Percentiles rank a stretch among this genome's conserved stretches.
Conservation (phyloP, 1,140 invertebrate species). For the Onthophagus taurus region DNA sequence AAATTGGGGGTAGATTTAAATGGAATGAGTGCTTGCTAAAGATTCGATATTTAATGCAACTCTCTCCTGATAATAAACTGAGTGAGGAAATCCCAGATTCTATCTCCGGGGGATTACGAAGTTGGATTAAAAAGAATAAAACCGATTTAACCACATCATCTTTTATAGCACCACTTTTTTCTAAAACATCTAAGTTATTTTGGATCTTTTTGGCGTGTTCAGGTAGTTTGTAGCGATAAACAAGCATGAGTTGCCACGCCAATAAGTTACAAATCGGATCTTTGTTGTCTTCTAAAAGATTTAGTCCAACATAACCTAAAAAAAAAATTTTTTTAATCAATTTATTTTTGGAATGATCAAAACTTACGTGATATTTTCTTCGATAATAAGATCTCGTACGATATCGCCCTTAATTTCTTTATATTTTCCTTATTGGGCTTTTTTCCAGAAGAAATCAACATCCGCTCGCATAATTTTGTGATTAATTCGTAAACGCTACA, state of each 20-base stretch:
- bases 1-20: no score
- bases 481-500: slow-evolving; percentile 27
- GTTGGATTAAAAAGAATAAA: background rate
- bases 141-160: slow-evolving; percentile 6
- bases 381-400: slow-evolving; percentile 24
- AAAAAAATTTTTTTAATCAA: slow-evolving; percentile 3
- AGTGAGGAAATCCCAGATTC: no score
- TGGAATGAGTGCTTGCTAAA: no score
- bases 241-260: slow-evolving; percentile 29
- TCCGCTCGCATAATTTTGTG: slow-evolving; percentile 27
- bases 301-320: slow-evolving; percentile 22
- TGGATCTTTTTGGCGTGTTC: slow-evolving; percentile 24
- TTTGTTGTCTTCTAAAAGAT: slow-evolving; percentile 19
- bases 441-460: slow-evolving; percentile 9
- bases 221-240: slow-evolving; percentile 21
- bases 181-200: slow-evolving; percentile 17
- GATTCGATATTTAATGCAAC: no score
- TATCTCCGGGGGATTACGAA: no score
- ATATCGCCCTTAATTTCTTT: slow-evolving; percentile 19
- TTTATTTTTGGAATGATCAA: slow-evolving; percentile 3
- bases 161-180: slow-evolving; percentile 16
- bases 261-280: slow-evolving; percentile 28
- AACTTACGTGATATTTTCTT: slow-evolving; percentile 15
- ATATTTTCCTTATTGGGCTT: slow-evolving; percentile 8
- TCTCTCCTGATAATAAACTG: no score